These are phyloP conservation scores for Eriocheir sinensis DNA, from an alignment of 1,140 invertebrate species.

Conservation along the genomic window DNA sequence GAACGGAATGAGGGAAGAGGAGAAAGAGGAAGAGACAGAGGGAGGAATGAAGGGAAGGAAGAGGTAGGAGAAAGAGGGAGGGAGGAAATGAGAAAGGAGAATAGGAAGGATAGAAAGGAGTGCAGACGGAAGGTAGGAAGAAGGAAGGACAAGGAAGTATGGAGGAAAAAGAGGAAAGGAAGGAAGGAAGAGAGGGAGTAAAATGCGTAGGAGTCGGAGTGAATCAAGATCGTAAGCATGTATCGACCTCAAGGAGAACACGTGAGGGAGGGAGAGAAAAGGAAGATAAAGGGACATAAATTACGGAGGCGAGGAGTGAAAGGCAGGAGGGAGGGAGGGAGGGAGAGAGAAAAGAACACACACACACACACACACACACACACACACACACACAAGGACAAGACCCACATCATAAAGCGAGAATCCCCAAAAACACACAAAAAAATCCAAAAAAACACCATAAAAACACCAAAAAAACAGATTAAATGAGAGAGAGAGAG, in stretches of 20 bases:
- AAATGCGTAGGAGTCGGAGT: background rate
- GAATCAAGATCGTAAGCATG: background rate
- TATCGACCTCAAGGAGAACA: too few relatives aligned
- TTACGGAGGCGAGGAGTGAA: background rate
- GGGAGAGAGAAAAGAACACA: too few relatives aligned
- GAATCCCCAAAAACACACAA: background rate
- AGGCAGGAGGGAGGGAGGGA: background rate
- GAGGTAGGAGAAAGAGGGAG: background rate
- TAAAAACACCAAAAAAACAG: too few relatives aligned
- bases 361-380: too few relatives aligned
- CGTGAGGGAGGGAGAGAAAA: background rate
- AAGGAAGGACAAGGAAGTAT: background rate
- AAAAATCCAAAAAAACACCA: too few relatives aligned
- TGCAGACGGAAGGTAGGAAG: background rate
- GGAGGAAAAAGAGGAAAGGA: background rate
- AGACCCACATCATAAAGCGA: background rate
- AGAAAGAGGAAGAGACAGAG: background rate
- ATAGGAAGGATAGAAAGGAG: background rate
- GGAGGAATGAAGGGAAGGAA: background rate
- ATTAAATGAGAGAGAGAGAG: background rate
- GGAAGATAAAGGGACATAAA: background rate
- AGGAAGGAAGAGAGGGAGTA: background rate
- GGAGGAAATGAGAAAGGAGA: background rate
- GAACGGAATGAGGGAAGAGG: background rate
- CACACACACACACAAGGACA: background rate